Base-by-base conservation (phyloP, 2,113 vertebrate genomes). In the Hyla sarda region DNA sequence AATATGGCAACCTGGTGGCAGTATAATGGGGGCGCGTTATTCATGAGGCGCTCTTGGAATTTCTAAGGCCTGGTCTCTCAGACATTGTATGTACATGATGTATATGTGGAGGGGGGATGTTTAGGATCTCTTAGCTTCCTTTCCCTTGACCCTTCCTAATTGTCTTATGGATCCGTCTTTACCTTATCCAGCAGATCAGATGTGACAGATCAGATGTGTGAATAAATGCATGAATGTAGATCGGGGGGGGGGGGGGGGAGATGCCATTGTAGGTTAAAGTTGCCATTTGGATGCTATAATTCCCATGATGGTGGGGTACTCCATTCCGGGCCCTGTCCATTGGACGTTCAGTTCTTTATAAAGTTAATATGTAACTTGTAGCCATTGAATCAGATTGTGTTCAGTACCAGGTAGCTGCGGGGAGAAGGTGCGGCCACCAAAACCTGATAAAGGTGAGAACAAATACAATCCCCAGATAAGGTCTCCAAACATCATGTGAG, bases 381-480 rank as follows among this genome's bases (percentile, higher is more conserved):
- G 65, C 7, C 17, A 17, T 6, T 17, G 67, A 71, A 71, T 71
- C 67, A 71, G 67, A 71, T 10, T 41, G 10, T 23, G 67, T 19
- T 71, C 34, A 71, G 67, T 71, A 71, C 67, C 34, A 71, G 67
- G 28, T 21, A 71, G 34, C 32, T 71, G 32, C 67, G 41, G 8
- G 30, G 67, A 71, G 67, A 71, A 41, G 67, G 67, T 41, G 67
- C 34, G 67, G 67, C 67, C 16, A 41, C 34, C 67, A 71, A 71
- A 71, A 71, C 67, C 67, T 23, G 67, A 71, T 71, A 71, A 41
- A 71, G 67, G 32, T 32, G 67, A 71, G 67, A 69, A 69, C 34
- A 71, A 71, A 71, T 23, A 71, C 34, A 41, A 71, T 41, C 28
- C 19, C 19, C 34, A 71, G 67, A 71, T 71, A 71, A 71, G 8